These are phyloP conservation scores for Ophioninae sp. DNA, from an alignment of 2,888 invertebrate genomes.

Conservation along the genomic window DNA sequence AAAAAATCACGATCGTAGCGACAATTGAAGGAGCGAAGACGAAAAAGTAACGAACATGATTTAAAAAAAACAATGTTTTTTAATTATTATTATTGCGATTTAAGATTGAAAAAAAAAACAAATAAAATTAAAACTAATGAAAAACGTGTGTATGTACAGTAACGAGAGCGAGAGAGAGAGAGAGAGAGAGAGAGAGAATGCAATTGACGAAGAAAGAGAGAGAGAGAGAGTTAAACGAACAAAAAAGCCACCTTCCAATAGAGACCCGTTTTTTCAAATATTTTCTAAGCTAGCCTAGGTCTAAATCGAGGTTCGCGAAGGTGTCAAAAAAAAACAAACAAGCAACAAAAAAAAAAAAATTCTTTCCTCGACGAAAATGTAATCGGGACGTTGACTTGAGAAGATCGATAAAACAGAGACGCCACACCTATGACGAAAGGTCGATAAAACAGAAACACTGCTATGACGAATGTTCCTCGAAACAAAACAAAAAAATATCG, in stretches of 20 bases:
- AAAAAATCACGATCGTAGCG: constrained; percentile 36
- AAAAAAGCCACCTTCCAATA: constrained; percentile 76
- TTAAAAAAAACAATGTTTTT: constrained; percentile 34
- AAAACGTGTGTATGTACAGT: constrained; percentile 73
- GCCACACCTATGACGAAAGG: background rate
- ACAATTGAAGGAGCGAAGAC: constrained; percentile 35
- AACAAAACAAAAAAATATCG: background rate
- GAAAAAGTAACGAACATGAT: constrained; percentile 41
- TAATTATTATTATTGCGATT: constrained; percentile 42
- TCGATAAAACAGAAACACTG: constrained; percentile 4
- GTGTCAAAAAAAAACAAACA: constrained; percentile 63
- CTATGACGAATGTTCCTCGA: background rate
- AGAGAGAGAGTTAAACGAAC: constrained; percentile 64
- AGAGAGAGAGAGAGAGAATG: constrained; percentile 30
- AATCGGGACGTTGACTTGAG: constrained; percentile 1
- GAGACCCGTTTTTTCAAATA: constrained; percentile 78
- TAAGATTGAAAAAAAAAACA: constrained; percentile 44
- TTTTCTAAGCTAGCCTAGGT: constrained; percentile 80
- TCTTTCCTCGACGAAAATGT: background rate
- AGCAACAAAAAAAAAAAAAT: constrained; percentile 60
- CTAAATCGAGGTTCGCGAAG: constrained; percentile 71
- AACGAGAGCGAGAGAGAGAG: constrained; percentile 59
- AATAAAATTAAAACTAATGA: constrained; percentile 43
- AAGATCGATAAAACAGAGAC: constrained; percentile 18
- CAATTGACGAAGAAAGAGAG: constrained; percentile 8